Evolutionary conservation across 35 echinoderm and acorn worm genomes (phyloP), one percentile per base, ranked within the genome.

Genomic region (Apostichopus californicus): DNA sequence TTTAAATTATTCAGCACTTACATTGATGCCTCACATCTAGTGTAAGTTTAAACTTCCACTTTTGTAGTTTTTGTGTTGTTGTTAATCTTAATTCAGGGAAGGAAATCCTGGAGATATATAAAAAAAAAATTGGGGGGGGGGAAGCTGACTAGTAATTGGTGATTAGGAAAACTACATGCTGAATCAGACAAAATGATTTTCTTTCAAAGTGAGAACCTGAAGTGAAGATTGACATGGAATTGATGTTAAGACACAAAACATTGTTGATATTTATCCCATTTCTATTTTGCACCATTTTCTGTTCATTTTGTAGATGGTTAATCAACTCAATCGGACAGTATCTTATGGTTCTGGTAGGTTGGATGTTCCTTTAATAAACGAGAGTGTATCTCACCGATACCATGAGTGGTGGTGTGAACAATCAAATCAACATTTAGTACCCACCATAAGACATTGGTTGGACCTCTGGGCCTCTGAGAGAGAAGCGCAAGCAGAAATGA

Each of bases 401-500:
- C 89, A 91, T 34, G 56, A 91, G 54, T 91, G 89, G 89, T 91
- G 77, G 72, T 91, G 89, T 91, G 89, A 91, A 17, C 89, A 91
- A 66, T 91, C 89, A 17, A 91, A 78, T 26, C 89, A 91, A 60
- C 89, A 91, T 60, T 68, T 91, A 73, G 89, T 91, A 6, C 89
- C 89, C 3, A 91, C 89, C 71, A 21, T 91, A 4, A 91, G 20
- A 79, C 89, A 91, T 77, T 91, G 89, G 89, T 78, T 91, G 77
- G 75, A 91, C 22, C 52, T 79, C n/a, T 91, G 89, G 89, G 54
- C n/a, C 21, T 72, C 61, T 91, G 89, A 91, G 73, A 91, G 89
- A 25, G 72, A 79, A 63, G 79, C 15, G n/a, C 71, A 82, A 15
- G 80, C 18, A 57, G 4, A 78, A 78, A 22, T 1, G 3, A 17